Conservation (phyloP, 2,113 vertebrate genomes). For the Chrysochloris asiatica region DNA sequence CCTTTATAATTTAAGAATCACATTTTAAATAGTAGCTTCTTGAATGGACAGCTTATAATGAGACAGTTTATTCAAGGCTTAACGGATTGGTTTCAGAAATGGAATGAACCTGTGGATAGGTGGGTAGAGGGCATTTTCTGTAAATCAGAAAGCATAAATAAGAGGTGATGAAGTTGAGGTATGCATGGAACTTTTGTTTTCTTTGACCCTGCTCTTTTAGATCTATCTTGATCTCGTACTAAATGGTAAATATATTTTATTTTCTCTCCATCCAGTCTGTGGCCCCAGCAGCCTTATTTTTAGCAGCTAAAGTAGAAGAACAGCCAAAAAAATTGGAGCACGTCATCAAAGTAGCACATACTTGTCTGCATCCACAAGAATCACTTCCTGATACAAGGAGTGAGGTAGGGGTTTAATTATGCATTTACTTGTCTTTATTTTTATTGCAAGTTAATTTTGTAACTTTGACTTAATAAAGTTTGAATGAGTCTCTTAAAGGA, state of each 20-base stretch:
- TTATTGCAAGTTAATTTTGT: constrained; percentile 38
- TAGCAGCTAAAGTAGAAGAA: constrained; percentile 98
- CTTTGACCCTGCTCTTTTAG: constrained; percentile 11
- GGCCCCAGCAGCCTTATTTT: constrained; percentile 94
- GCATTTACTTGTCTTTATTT: constrained; percentile 31
- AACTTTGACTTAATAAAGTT: constrained; percentile 49
- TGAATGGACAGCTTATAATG: neutral
- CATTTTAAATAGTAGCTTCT: constrained; percentile 29
- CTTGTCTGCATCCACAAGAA: constrained; percentile 95
- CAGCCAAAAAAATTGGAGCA: constrained; percentile 97
- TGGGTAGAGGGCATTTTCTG: neutral
- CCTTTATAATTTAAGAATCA: constrained; percentile 2
- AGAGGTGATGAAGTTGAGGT: neutral
- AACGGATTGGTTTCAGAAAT: neutral
- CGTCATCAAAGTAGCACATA: constrained; percentile 96
- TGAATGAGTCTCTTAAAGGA: neutral
- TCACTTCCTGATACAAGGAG: constrained; percentile 93
- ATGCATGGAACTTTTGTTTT: constrained; percentile 28
- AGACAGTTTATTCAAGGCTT: constrained; percentile 1
- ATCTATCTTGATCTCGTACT: constrained; percentile 22
- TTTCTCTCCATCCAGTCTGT: constrained; percentile 85
- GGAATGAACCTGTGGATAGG: neutral
- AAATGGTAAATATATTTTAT: constrained; percentile 13
- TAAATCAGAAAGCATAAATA: neutral
- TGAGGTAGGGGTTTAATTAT: constrained; percentile 86